These are phyloP conservation scores for Pogonomyrmex barbatus DNA, from an alignment of 1,140 invertebrate species.

Conservation along the genomic window DNA sequence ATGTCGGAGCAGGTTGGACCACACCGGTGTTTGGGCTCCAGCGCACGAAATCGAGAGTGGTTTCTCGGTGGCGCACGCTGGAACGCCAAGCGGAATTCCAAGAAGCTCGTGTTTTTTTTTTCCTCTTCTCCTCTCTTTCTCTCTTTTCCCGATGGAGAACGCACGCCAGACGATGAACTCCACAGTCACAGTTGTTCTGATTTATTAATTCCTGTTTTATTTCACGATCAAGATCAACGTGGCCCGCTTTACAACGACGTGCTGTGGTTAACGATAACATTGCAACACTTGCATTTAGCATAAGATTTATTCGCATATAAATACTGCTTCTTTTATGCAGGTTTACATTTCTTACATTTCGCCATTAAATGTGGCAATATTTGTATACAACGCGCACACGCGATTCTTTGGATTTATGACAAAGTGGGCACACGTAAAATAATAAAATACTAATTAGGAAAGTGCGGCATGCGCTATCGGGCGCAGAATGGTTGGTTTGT, in stretches of 20 bases:
- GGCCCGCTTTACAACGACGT: constrained; percentile 12
- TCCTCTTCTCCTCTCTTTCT: background rate
- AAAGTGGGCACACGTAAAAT: background rate
- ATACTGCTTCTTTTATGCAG: constrained; percentile 16
- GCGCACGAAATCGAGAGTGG: constrained; percentile 75
- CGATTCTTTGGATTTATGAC: constrained; percentile 9
- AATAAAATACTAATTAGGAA: constrained; percentile 27
- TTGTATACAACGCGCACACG: background rate
- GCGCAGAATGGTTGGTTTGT: constrained; percentile 44
- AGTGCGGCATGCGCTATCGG: background rate
- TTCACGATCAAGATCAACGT: constrained; percentile 56
- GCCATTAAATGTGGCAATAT: background rate
- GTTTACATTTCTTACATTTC: background rate
- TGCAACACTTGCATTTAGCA: constrained; percentile 8
- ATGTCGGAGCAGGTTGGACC: constrained; percentile 52
- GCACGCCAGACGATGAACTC: constrained; percentile 36
- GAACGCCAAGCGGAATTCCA: constrained; percentile 72
- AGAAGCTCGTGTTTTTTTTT: constrained; percentile 65
- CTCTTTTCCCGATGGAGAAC: background rate
- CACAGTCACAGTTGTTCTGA: constrained; percentile 43
- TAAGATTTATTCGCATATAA: constrained; percentile 23
- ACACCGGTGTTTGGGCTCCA: constrained; percentile 69
- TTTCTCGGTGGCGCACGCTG: constrained; percentile 70
- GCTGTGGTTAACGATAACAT: constrained; percentile 26
- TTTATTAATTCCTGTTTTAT: constrained; percentile 58